Evolutionary conservation across 1,140 invertebrate species (phyloP).

Genomic region (Dreissena rostriformis): DNA sequence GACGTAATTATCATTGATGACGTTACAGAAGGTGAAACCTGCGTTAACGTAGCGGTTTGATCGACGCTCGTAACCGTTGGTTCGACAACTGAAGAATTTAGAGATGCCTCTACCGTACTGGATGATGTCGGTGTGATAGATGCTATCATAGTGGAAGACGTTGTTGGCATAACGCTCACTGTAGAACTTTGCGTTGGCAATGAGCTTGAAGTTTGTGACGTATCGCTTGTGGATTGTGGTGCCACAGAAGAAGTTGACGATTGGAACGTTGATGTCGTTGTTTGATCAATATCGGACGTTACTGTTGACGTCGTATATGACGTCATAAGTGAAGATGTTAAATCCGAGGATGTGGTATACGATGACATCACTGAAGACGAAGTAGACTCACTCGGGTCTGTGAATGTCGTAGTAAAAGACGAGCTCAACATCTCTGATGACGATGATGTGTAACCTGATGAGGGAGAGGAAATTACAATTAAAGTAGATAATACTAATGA

Average conservation of each 20-base stretch:
- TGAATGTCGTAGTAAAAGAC: neutral
- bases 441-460: neutral
- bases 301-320: neutral
- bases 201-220: too few relatives aligned
- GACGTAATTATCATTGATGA: too few relatives aligned
- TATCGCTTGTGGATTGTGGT: too few relatives aligned
- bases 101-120: neutral
- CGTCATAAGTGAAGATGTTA: slow-evolving; percentile 6
- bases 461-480: neutral
- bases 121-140: neutral
- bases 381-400: neutral
- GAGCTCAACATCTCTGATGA: neutral
- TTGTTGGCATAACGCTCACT: too few relatives aligned
- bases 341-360: neutral
- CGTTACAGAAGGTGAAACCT: too few relatives aligned
- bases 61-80: too few relatives aligned
- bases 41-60: too few relatives aligned
- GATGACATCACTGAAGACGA: slow-evolving; percentile 1
- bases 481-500: neutral
- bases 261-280: neutral
- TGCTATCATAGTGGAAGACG: neutral
- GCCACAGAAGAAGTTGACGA: neutral
- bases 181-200: too few relatives aligned
- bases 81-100: neutral
- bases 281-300: neutral